Percentiles rank a stretch among this genome's conserved stretches.
Evolutionary conservation across 2,888 invertebrate species (phyloP).

Genomic region (Scaptomyza tumidula): DNA sequence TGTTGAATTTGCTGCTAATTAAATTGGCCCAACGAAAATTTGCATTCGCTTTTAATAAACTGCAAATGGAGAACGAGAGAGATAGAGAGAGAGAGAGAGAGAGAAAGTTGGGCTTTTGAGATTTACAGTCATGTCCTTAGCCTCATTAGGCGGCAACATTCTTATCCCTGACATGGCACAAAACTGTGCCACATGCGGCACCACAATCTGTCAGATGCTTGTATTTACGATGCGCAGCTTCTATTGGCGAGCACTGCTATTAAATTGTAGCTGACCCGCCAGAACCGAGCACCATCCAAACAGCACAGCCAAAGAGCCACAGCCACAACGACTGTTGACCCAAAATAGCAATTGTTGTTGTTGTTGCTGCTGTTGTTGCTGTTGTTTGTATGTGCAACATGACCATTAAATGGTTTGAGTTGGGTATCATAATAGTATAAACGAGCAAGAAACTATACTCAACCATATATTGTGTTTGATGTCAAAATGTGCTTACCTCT

Average conservation of each 20-base stretch:
- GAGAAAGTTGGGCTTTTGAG: neutral
- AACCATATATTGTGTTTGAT: neutral
- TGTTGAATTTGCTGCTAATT: constrained; percentile 79
- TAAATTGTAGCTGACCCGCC: constrained; percentile 46
- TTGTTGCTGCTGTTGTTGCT: constrained; percentile 5
- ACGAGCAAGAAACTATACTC: neutral
- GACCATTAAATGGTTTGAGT: constrained; percentile 9
- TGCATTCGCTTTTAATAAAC: constrained; percentile 74
- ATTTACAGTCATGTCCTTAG: constrained; percentile 18
- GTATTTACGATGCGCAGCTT: constrained; percentile 47
- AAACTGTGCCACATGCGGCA: constrained; percentile 20
- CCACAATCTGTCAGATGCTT: constrained; percentile 45
- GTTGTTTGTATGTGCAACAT: neutral
- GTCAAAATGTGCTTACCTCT: neutral
- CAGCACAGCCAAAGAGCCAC: neutral
- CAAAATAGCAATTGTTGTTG: constrained; percentile 22
- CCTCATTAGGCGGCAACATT: constrained; percentile 36
- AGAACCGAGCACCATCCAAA: constrained; percentile 1
- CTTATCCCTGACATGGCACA: constrained; percentile 70
- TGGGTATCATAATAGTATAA: constrained; percentile 4
- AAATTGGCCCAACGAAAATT: constrained; percentile 68
- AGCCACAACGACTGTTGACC: constrained; percentile 36
- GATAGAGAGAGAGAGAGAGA: neutral
- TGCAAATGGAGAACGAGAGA: constrained; percentile 33
- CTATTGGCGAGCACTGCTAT: constrained; percentile 20